Base-by-base conservation (phyloP, 2,888 invertebrate genomes). In the Hemaris fuciformis region DNA sequence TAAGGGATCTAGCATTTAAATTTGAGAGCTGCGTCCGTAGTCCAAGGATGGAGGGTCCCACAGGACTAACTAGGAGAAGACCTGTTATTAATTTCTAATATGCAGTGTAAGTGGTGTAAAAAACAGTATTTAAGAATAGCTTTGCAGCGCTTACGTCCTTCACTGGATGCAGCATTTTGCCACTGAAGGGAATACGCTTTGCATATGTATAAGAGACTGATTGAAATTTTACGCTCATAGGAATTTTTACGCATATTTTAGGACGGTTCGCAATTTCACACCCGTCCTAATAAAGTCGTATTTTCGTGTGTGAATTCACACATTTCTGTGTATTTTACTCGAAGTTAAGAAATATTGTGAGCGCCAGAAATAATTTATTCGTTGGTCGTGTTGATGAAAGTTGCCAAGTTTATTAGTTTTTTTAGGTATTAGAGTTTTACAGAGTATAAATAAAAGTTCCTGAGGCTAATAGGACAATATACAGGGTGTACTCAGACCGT, bases 151-250 rank as follows among this genome's bases (percentile, higher is more conserved):
- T 31, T 20, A 27, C 10, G 31, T 53, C 31, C 1, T 22, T 15
- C 5, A 57, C 60, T 62, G 48, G 46, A 27, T 22, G 53, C 53
- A 61, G 57, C 62, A 59, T 64, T n/a, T 59, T 62, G 62, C 63
- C 66, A 61, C 62, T 62, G 57, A 31, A 57, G 57, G 57, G 43
- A 57, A 46, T 61, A 46, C 38, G 70, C 75, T 90, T 89, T 87
- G 86, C 90, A 89, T 91, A 89, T 86, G 89, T 88, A 90, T 87
- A 87, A 83, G 80, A 78, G 79, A 70, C 79, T 88, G 91, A 91
- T 91, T 91, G 90, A 91, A 91, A 89, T 87, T 89, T 88, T 87
- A 88, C 86, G 86, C 85, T 80, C 78, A 71, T 77, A 76, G 79
- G 79, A 84, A 85, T 87, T 90, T 89, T 88, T 85, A 87, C 87